Evolutionary conservation across 1,140 invertebrate species (phyloP).

Genomic region (Holcopasites calliopsidis): DNA sequence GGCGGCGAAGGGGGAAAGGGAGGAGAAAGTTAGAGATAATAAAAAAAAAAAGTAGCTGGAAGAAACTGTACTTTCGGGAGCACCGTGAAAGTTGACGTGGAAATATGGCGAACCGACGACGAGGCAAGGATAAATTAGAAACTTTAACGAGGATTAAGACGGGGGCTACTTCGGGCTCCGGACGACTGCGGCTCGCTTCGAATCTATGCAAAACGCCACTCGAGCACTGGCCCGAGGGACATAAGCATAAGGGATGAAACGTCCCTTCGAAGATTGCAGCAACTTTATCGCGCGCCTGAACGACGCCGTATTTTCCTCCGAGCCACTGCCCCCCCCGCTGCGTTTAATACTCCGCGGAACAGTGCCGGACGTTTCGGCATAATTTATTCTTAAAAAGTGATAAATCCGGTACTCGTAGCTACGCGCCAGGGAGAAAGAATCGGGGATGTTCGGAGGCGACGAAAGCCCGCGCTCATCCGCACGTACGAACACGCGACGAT

Average conservation of each 20-base stretch:
- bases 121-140: slow-evolving; percentile 50
- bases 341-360: slow-evolving; percentile 5
- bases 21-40: no score
- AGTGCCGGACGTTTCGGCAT: background rate
- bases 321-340: slow-evolving; percentile 4
- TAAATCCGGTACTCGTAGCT: no score
- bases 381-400: slow-evolving; percentile 15
- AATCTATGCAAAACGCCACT: slow-evolving; percentile 40
- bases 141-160: slow-evolving; percentile 61
- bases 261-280: slow-evolving; percentile 10
- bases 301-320: background rate
- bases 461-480: background rate
- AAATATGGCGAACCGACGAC: background rate
- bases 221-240: no score
- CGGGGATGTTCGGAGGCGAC: slow-evolving; percentile 5
- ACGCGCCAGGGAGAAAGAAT: no score
- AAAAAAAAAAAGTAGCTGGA: background rate
- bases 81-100: background rate
- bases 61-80: background rate
- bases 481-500: slow-evolving; percentile 22
- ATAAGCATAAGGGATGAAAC: no score
- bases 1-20: background rate
- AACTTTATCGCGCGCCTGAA: background rate
- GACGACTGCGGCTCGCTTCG: background rate
- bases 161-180: background rate